Evolutionary conservation across 2,888 invertebrate genomes (phyloP), one percentile per base, ranked within the genome.

Genomic region (Microdon myrmicae): DNA sequence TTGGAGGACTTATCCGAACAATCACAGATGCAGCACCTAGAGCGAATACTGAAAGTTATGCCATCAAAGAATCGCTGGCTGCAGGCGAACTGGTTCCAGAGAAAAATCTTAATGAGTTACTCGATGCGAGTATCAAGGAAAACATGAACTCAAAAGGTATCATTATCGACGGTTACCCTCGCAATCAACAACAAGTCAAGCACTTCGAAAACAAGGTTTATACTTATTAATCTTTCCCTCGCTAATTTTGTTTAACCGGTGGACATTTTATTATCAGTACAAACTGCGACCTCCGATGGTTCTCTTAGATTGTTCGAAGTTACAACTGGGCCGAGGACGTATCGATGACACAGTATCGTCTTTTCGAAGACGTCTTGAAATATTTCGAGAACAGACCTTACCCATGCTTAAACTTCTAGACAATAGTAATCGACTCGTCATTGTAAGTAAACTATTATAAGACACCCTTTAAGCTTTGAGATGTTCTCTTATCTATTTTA

Each of bases 131-230:
- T 17, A 83, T 91, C 67, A 74, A 73, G 0, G 85, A 85, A 26
- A 80, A 86, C 58, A 81, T 81, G 25, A 86, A 85, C 4, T 86
- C 86, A 13, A 83, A 84, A 54, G 96, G 96, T 3, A 87, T 96
- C 54, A 86, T 98, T 51, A 86, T 99, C 47, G 97, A 97, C 73
- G 97, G 97, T 0, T 98, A 92, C 77, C 98, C 98, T 0, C 83
- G 97, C 48, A 94, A 96, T 73, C 82, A 94, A 75, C 87, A 88
- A 37, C 97, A 98, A 82, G 90, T 93, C 69, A 85, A 87, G 43
- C 86, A 88, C 73, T 98, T 97, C 77, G 93, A 98, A 80, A 86
- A 84, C 49, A 92, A 94, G 87, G 96, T 96, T 72, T 34, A 34
- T 35, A 8, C 3, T 2, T 10, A 10, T 19, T 45, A 7, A 7